These are phyloP conservation scores for Ectemnius continuus DNA, from an alignment of 2,888 invertebrate species.

Conservation along the genomic window DNA sequence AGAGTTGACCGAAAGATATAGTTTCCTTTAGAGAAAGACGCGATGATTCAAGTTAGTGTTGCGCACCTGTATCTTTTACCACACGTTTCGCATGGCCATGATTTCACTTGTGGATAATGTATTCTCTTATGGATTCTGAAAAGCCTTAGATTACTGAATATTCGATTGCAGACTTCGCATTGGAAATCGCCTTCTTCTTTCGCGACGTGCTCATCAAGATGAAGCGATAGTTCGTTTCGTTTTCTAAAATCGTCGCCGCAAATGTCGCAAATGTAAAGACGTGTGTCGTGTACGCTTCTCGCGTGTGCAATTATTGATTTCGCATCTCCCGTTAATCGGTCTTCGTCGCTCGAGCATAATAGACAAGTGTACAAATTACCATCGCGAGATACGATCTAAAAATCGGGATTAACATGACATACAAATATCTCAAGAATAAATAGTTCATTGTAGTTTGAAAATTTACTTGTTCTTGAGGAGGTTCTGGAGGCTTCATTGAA, in stretches of 20 bases:
- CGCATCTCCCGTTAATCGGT: conserved; percentile 79
- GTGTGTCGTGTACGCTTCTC: conserved; percentile 81
- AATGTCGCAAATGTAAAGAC: conserved; percentile 85
- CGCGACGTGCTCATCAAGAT: conserved; percentile 83
- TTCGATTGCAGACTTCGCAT: conserved; percentile 83
- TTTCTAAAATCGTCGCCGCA: conserved; percentile 84
- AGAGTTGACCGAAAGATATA: neutral
- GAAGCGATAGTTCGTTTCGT: conserved; percentile 82
- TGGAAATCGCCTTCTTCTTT: conserved; percentile 83
- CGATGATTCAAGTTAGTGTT: neutral
- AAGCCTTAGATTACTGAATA: conserved; percentile 82
- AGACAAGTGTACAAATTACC: conserved; percentile 80
- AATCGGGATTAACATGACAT: neutral
- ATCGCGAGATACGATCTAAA: conserved; percentile 70
- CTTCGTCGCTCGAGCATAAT: conserved; percentile 77
- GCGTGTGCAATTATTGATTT: conserved; percentile 83
- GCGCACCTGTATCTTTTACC: conserved; percentile 82
- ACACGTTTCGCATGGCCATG: conserved; percentile 84
- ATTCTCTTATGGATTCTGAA: conserved; percentile 83
- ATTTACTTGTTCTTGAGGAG: conserved; percentile 49
- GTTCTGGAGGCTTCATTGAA: conserved; percentile 41
- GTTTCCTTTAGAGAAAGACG: neutral
- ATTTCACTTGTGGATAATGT: conserved; percentile 82
- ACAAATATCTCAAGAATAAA: neutral
- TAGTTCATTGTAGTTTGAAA: neutral